Percentiles rank a stretch among this genome's conserved stretches.
Evolutionary conservation across 2,113 vertebrate genomes (phyloP).

Genomic region (Athene cunicularia): DNA sequence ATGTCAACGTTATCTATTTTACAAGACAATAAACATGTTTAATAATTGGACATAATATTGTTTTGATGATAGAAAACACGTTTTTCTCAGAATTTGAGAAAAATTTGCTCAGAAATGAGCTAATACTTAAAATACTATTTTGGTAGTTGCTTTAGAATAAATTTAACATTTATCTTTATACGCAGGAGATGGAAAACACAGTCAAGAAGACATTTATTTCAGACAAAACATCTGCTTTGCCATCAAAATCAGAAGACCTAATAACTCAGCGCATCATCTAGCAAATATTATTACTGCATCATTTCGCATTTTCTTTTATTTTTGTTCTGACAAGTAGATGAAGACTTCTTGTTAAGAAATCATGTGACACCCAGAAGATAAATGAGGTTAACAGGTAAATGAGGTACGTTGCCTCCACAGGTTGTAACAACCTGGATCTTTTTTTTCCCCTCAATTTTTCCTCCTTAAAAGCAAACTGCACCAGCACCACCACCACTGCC

Average conservation of each 20-base stretch:
- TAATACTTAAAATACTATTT: neutral
- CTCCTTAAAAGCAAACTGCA: neutral
- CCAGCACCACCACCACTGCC: too few relatives aligned
- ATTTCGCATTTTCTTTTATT: neutral
- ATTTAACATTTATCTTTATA: neutral
- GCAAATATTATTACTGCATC: too few relatives aligned
- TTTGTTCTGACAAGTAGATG: neutral
- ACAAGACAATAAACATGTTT: neutral
- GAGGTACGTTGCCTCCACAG: neutral
- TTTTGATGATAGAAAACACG: accelerated
- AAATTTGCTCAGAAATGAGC: too few relatives aligned
- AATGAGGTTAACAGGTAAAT: neutral
- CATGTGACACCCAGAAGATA: neutral
- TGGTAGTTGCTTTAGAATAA: neutral
- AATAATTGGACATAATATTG: neutral
- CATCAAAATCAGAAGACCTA: neutral
- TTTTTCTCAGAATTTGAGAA: neutral
- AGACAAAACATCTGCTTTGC: neutral
- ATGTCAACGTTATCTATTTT: neutral
- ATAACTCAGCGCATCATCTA: neutral
- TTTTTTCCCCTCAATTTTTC: neutral
- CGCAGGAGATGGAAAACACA: neutral
- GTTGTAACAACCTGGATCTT: neutral
- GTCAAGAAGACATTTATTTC: neutral
- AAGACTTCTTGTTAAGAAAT: neutral